Evolutionary conservation across 2,888 invertebrate species (phyloP), one percentile per base, ranked within the genome.

Genomic region (Himalopsyche japonica): DNA sequence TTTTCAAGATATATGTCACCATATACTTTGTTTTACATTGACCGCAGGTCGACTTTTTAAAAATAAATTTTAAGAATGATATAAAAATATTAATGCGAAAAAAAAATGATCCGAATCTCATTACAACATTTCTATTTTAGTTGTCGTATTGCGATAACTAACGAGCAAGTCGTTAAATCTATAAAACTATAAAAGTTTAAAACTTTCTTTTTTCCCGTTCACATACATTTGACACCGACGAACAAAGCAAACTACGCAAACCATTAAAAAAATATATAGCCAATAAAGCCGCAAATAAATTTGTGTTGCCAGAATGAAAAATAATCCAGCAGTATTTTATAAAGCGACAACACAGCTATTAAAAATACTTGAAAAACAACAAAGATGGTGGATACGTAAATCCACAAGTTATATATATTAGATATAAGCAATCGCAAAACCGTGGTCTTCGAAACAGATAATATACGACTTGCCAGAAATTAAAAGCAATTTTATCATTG

Each of bases 191-290:
- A 49, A 49, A 49, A 27, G 79, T 79, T 83, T 80, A 80, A 83
- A 34, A 79, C 83, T 80, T 80, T 76, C 48, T 47, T 80, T 79
- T 80, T 57, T 37, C 80, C 80, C 30, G 57, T 76, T 77, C 57
- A 20, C 57, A 57, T 57, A 57, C 10, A 57, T 57, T 57, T 57
- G 57, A 57, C 76, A 84, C 64, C 64, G 84, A 37, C 37, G 64
- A 24, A 81, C 27, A 43, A 81, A 81, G 70, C 81, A 64, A 43
- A 77, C 84, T 48, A 27, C 70, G 49, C 47, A 76, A 76, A 76
- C 84, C 84, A 84, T 84, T 84, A 84, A 82, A 84, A 84, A 79
- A 81, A 84, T 82, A 84, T 84, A 84, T 84, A 76, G 84, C 84
- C 84, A 82, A 84, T 84, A 84, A 84, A 84, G 81, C 81, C 24